phyloP scores from a whole-genome alignment of 2,888 invertebrate genomes.

The Lathronympha strigana region DNA sequence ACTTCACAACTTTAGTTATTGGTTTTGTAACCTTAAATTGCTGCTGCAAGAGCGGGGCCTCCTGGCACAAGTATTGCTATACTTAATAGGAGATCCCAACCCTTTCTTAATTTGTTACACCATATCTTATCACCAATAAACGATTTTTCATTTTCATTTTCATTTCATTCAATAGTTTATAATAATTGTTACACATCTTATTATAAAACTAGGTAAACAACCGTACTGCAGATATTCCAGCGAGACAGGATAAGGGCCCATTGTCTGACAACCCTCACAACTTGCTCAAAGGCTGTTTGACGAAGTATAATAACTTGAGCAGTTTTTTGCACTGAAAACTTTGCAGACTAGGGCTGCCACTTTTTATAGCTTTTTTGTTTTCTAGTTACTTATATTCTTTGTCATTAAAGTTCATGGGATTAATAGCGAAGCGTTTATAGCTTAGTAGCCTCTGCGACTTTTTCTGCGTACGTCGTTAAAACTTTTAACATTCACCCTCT shows the following conservation, averaged over 20 bases:
- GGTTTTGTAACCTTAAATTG: no score
- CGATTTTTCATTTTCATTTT: not conserved
- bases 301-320: conserved; percentile 13
- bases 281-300: conserved; percentile 17
- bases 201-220: not conserved
- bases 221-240: not conserved
- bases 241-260: conserved; percentile 13
- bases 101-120: no score
- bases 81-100: no score
- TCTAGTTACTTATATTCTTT: not conserved
- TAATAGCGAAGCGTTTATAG: not conserved
- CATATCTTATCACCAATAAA: no score
- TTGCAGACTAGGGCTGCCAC: conserved; percentile 10
- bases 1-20: no score
- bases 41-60: no score
- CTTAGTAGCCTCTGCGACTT: no score
- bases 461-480: no score
- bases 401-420: conserved; percentile 3
- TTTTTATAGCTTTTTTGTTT: conserved; percentile 24
- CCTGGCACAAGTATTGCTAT: no score
- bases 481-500: not conserved
- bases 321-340: conserved; percentile 9
- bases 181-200: not conserved
- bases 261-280: conserved; percentile 26
- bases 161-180: not conserved